Base-by-base conservation (phyloP, 2,797 vertebrate species). In the Cuculus canorus region DNA sequence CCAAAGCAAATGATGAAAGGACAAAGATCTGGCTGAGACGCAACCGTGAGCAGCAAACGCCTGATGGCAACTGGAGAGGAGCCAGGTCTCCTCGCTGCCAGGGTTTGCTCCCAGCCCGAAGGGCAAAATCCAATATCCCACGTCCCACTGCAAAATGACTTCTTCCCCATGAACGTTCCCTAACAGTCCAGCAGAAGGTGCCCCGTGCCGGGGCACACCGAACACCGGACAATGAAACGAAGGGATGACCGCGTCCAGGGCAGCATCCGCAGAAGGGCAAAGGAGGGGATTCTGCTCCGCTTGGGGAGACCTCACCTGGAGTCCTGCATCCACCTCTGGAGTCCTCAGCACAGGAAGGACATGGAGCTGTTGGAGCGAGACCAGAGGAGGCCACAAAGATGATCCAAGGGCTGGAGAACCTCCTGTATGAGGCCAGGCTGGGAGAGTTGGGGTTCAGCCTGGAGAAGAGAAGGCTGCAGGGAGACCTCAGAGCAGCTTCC, bases 11-110 rank as follows among this genome's bases (percentile, higher is more conserved):
- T 18, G 66, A n/a, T 52, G 73, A 73, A 82, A 90, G 82, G 91
- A 90, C 88, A 93, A 64, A 87, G 91, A 85, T 85, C 88, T 92
- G 86, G 91, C 93, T 32, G 63, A 82, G 75, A 41, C 13, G 27
- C 73, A 57, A 78, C 45, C 63, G 13, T 0, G 17, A 54, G 76
- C 88, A 72, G 81, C 64, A 30, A 86, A 69, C 10, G 82, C 61
- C 88, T 70, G 78, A 33, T 63, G 82, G 86, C 75, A 70, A 17
- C 48, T 87, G 95, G 95, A 79, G 54, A 37, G 83, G 79, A 45
- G 47, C 82, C 95, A 95, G 86, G 11, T 19, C 80, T 39, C 88
- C 9, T 15, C 8, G 24, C 70, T 50, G 79, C 75, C 86, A 54
- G 71, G 17, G 30, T 23, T 52, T 52, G 82, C 70, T 83, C 69